phyloP scores from a whole-genome alignment of 2,888 invertebrate species.

The Thera britannica region DNA sequence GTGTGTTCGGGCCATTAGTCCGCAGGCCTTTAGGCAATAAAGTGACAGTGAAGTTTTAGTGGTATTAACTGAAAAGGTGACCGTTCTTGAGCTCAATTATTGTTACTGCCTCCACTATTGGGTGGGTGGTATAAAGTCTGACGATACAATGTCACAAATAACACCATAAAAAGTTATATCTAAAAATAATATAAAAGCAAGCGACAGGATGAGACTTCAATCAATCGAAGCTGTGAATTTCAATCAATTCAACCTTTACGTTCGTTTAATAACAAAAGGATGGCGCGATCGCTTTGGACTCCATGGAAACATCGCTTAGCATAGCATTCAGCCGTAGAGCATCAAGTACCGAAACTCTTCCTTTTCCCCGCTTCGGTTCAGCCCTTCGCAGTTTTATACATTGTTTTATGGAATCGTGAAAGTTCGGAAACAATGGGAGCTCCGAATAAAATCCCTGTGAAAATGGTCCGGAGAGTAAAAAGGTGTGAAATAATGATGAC shows the following conservation, averaged over 20 bases:
- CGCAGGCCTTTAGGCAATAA: too few species aligned
- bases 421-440: conserved; percentile 53
- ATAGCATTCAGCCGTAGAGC: conserved; percentile 19
- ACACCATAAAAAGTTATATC: too few species aligned
- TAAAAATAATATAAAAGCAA: neutral
- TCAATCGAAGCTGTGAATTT: conserved; percentile 11
- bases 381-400: conserved; percentile 52
- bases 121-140: too few species aligned
- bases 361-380: conserved; percentile 31
- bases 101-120: too few species aligned
- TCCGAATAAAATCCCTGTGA: conserved; percentile 49
- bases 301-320: conserved; percentile 21
- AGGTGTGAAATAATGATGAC: conserved; percentile 50
- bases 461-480: conserved; percentile 38
- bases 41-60: too few species aligned
- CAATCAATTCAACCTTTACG: conserved; percentile 1
- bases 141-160: too few species aligned
- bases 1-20: too few species aligned
- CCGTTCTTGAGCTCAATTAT: too few species aligned
- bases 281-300: conserved; percentile 17
- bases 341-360: conserved; percentile 30
- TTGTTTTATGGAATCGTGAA: conserved; percentile 56
- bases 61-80: too few species aligned
- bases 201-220: neutral
- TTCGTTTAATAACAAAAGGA: conserved; percentile 10